Conservation (phyloP, 2,113 vertebrate species). For the Suricata suricatta region DNA sequence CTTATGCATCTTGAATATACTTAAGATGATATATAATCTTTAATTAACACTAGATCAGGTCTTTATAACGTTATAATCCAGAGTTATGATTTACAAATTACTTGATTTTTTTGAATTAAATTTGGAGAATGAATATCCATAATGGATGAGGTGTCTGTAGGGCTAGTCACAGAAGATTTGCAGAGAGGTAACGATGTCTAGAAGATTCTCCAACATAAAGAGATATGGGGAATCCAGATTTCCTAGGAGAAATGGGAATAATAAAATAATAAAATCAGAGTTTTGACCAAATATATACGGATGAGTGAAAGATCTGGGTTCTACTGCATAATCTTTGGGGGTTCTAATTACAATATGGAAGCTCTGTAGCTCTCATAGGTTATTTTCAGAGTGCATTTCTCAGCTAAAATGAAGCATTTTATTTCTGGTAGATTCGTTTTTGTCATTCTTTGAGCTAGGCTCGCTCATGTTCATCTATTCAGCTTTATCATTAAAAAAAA, state of each 20-base stretch:
- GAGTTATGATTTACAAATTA: slow-evolving; percentile 25
- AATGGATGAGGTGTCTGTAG: not conserved
- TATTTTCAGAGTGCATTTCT: slow-evolving; percentile 51
- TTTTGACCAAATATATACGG: not conserved
- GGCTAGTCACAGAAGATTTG: not conserved
- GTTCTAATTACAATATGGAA: slow-evolving; percentile 33
- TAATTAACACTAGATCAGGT: slow-evolving; percentile 55
- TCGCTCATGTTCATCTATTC: slow-evolving; percentile 34
- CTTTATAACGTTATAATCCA: slow-evolving; percentile 51
- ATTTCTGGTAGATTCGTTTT: slow-evolving; percentile 1
- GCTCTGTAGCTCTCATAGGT: not conserved
- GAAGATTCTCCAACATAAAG: not conserved
- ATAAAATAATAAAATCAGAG: not conserved
- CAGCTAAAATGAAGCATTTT: not conserved
- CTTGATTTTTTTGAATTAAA: slow-evolving; percentile 26
- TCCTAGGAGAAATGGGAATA: not conserved
- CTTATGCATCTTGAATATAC: slow-evolving; percentile 26
- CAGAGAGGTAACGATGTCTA: not conserved
- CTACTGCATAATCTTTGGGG: not conserved
- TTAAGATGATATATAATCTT: slow-evolving; percentile 54
- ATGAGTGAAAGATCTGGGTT: not conserved
- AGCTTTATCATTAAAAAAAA: slow-evolving; percentile 13
- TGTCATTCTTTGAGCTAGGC: not conserved
- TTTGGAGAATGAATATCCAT: not conserved
- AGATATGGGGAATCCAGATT: not conserved